Evolutionary conservation across 2,113 vertebrate species (phyloP), one percentile per base, ranked within the genome.

Genomic region (Craseonycteris thonglongyai): DNA sequence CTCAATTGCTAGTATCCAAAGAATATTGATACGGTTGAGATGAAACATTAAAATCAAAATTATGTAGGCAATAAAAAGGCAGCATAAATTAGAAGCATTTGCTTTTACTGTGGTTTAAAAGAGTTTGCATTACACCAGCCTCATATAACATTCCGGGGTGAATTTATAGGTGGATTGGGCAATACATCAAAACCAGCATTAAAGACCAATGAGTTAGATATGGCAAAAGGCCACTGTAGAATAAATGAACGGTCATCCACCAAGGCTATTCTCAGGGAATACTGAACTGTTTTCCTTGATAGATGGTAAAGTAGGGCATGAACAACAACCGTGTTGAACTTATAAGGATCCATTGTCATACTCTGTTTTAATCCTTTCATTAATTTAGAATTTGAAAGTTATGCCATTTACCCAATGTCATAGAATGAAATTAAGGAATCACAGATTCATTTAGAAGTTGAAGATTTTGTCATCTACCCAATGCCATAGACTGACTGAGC

Each of bases 31-130:
- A 96, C 78, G 56, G 82, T 85, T 16, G 83, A 95, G 83, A 79
- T 81, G 58, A 85, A 95, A 63, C 95, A 97, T 96, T 98, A 98
- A 98, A 97, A 97, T 96, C 30, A 97, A 97, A 98, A 97, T 98
- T 97, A 97, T 97, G 88, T 95, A 87, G 54, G 65, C 90, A 97
- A 97, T 98, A 97, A 98, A 98, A 98, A 95, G 76, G 72, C 19
- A 92, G 79, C 54, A 97, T 97, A 98, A 97, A 97, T 98, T 97
- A 98, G 75, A 96, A 94, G 30, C 84, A 92, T 90, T 98, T 97
- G 91, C 84, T 97, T 97, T 88, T 11, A 96, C 91, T 97, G 6
- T 96, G 71, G 59, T 92, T 97, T 97, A 95, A 83, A 96, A 89
- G 96, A 97, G 30, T 56, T 78, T 74, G 3, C 35, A n/a, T 97